These are phyloP conservation scores for Dryoscopus gambensis DNA, from an alignment of 2,113 vertebrate genomes.

Conservation along the genomic window DNA sequence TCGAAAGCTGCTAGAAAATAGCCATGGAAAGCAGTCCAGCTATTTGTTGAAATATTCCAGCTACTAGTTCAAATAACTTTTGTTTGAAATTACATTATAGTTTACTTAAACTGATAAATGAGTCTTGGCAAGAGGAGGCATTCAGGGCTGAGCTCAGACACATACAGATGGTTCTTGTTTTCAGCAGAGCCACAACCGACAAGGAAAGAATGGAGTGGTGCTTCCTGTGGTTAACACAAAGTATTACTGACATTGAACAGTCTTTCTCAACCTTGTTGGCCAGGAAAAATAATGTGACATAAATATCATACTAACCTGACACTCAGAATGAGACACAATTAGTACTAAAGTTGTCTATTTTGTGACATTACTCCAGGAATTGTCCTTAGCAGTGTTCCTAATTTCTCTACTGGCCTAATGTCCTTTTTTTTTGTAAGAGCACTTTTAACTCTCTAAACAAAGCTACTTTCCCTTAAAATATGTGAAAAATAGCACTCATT, in stretches of 20 bases:
- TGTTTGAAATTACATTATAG: constrained; percentile 41
- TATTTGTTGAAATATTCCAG: constrained; percentile 20
- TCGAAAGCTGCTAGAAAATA: neutral
- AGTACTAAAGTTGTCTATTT: neutral
- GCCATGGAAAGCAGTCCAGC: neutral
- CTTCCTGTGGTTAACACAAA: neutral
- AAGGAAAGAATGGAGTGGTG: neutral
- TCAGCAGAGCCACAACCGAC: neutral
- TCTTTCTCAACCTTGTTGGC: neutral
- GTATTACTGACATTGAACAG: neutral
- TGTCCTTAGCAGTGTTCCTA: neutral
- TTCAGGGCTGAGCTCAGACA: neutral
- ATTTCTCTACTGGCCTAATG: neutral
- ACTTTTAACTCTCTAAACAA: neutral
- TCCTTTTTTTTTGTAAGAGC: neutral
- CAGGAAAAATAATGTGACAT: neutral
- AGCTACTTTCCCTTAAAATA: neutral
- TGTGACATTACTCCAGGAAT: neutral
- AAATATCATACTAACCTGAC: neutral
- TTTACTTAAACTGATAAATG: constrained; percentile 37
- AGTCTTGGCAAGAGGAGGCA: constrained; percentile 1
- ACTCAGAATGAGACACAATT: neutral
- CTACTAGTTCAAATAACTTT: constrained; percentile 19
- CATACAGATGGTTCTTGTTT: constrained; percentile 5
- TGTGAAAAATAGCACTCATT: neutral